Base-by-base conservation (phyloP, 2,888 invertebrate genomes). In the Crocallis elinguaria region DNA sequence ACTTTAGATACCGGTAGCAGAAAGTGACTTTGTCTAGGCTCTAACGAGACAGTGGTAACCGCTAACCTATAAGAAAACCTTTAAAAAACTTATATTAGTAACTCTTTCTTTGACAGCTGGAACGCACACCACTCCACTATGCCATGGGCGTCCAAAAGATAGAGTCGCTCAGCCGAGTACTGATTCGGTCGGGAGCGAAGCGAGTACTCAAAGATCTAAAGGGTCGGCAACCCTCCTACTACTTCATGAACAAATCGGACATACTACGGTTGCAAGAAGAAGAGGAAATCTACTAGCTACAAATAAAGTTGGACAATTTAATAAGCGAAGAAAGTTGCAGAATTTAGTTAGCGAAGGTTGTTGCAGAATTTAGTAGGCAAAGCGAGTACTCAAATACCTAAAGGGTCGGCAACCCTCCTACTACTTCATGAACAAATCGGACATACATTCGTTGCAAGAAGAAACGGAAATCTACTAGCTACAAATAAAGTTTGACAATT, bases 371-470 rank as follows among this genome's bases (percentile, higher is more conserved):
- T n/a, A n/a, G n/a, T n/a, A n/a, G n/a, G 96, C 97, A 30, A 95
- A 95, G 77, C 92, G 97, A 54, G 95, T 96, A 0, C 92, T 94
- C 2, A 97, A 97, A 80, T 98, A 98, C 87, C 92, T 98, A 75
- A 96, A 96, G 87, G 97, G 97, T 49, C 93, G 97, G 35, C 97
- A 97, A 73, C 97, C 98, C 0, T 96, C 96, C 27, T 98, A 97
- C 84, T 98, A 98, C 85, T 98, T 96, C 79, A 96, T 98, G 94
- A 97, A 98, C 82, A 97, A 97, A 82, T 95, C 96, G 0, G 98
- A 98, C 64, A 96, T 98, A 71, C 86, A 95, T 57, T 93, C 95
- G 58, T 93, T 98, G 33, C 96, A 96, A 77, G 96, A 97, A 72
- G 97, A 98, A 79, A 97, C 97, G 73, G 94, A 95, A 66, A 89